Percentiles rank a stretch among this genome's conserved stretches.
These are phyloP conservation scores for Caradrina clavipalpis DNA, from an alignment of 2,888 invertebrate genomes.

Conservation along the genomic window DNA sequence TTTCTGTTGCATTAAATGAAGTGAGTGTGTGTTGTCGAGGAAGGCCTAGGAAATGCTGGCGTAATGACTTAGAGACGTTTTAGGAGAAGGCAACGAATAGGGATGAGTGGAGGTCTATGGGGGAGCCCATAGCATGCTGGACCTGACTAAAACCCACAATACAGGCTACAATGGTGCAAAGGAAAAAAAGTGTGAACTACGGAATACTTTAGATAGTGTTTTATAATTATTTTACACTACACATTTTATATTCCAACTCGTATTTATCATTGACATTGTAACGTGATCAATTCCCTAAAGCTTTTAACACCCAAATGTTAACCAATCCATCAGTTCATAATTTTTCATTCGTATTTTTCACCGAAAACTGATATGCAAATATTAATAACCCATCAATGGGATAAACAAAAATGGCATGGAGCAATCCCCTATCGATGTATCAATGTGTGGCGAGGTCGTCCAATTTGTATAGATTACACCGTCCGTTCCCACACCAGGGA, in stretches of 20 bases:
- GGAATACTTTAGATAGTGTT: too few species aligned
- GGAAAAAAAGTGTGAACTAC: too few species aligned
- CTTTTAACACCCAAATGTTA: slow-evolving; percentile 35
- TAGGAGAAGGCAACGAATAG: too few species aligned
- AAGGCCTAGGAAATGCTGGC: too few species aligned
- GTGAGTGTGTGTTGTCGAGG: too few species aligned
- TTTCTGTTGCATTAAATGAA: background rate
- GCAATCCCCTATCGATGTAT: slow-evolving; percentile 71
- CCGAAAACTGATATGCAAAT: slow-evolving; percentile 62
- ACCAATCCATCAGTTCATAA: slow-evolving; percentile 50
- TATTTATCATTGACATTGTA: background rate
- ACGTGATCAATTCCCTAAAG: slow-evolving; percentile 39
- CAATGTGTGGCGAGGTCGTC: slow-evolving; percentile 68
- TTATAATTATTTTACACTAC: background rate
- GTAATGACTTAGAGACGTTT: too few species aligned
- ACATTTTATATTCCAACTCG: background rate
- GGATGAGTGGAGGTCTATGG: too few species aligned
- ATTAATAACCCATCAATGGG: slow-evolving; percentile 68
- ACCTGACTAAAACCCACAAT: too few species aligned
- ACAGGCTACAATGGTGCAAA: too few species aligned
- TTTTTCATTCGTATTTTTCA: slow-evolving; percentile 50
- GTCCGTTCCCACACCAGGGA: slow-evolving; percentile 63
- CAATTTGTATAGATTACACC: slow-evolving; percentile 81
- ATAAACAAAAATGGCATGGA: slow-evolving; percentile 66
- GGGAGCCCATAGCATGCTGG: too few species aligned